Evolutionary conservation across 2,888 invertebrate genomes (phyloP).

Genomic region (Xestia sexstrigata): DNA sequence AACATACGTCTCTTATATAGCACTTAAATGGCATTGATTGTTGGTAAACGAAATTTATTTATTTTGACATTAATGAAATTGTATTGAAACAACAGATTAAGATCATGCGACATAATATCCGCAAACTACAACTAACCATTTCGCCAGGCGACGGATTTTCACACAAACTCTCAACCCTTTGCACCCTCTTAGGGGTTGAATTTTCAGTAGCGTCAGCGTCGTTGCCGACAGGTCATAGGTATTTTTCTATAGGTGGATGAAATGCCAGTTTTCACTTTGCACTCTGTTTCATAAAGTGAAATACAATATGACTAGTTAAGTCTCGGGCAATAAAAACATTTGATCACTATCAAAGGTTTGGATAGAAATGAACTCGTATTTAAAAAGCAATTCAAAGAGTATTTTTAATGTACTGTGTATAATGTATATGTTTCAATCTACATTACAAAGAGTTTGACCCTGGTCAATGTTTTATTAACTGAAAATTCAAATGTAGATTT

Average conservation of each 20-base stretch:
- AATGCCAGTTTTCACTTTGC: not conserved
- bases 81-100: not conserved
- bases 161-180: not conserved
- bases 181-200: not conserved
- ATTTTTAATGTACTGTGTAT: not conserved
- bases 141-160: not conserved
- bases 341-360: not conserved
- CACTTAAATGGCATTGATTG: not conserved
- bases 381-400: not conserved
- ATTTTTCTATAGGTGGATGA: too few species aligned
- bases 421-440: constrained; percentile 28
- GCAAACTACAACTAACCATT: not conserved
- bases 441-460: constrained; percentile 36
- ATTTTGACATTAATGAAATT: not conserved
- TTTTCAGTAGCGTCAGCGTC: too few species aligned
- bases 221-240: not conserved
- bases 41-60: too few species aligned
- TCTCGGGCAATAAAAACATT: constrained; percentile 12
- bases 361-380: constrained; percentile 1
- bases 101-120: not conserved
- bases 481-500: not conserved
- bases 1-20: not conserved
- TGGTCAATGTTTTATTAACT: constrained; percentile 7
- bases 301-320: not conserved
- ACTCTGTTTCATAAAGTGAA: not conserved